phyloP scores from a whole-genome alignment of 2,888 invertebrate species.

The Scaptomyza parva region DNA sequence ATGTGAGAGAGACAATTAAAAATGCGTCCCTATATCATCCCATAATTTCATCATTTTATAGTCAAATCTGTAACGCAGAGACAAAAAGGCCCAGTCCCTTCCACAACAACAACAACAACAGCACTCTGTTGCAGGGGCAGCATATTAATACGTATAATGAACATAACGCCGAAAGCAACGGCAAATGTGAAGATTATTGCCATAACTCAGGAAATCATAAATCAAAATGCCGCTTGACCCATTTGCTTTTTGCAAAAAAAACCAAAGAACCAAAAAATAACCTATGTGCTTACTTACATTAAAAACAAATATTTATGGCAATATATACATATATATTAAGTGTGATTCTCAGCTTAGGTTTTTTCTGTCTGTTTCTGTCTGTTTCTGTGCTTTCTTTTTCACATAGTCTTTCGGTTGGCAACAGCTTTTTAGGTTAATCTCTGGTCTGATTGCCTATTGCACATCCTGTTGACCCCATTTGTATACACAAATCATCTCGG shows the following conservation, averaged over 20 bases:
- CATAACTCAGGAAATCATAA: conserved; percentile 49
- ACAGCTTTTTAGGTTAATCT: conserved; percentile 35
- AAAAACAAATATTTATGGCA: too few relatives aligned
- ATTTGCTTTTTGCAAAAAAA: conserved; percentile 47
- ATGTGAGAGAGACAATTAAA: conserved; percentile 27
- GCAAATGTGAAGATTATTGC: conserved; percentile 28
- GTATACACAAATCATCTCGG: not conserved
- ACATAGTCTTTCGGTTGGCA: not conserved
- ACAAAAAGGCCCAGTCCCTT: not conserved
- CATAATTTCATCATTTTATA: conserved; percentile 7
- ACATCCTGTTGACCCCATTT: conserved; percentile 29
- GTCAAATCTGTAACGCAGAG: conserved; percentile 14
- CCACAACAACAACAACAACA: conserved; percentile 34
- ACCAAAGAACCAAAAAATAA: too few relatives aligned
- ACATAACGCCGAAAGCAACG: conserved; percentile 6
- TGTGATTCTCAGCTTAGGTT: conserved; percentile 26
- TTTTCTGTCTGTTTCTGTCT: too few relatives aligned
- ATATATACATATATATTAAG: not conserved
- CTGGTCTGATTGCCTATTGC: conserved; percentile 40
- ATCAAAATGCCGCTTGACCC: conserved; percentile 51
- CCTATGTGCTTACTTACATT: conserved; percentile 8
- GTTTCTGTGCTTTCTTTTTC: conserved; percentile 27
- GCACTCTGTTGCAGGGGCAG: conserved; percentile 9
- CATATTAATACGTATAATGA: conserved; percentile 16
- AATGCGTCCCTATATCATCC: conserved; percentile 22